These are phyloP conservation scores for Hoplias malabaricus DNA, from an alignment of 2,113 vertebrate species.

Conservation along the genomic window DNA sequence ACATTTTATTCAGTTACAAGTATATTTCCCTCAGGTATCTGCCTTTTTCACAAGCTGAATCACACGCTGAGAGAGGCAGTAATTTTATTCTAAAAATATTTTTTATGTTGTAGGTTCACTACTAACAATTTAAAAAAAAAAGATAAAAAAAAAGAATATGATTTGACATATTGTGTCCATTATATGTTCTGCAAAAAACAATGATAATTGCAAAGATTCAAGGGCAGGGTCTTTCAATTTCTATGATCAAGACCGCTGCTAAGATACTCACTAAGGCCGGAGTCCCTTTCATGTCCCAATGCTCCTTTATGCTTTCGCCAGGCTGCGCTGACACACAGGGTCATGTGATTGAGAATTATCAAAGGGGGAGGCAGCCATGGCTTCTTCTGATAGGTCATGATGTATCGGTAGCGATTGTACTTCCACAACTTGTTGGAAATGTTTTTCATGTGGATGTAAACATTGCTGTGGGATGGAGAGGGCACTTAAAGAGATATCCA, in stretches of 20 bases:
- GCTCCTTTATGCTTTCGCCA: slow-evolving; percentile 67
- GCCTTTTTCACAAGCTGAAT: no score
- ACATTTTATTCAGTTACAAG: no score
- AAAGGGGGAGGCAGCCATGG: slow-evolving; percentile 93
- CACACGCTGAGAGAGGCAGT: no score
- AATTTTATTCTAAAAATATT: no score
- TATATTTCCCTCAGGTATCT: no score
- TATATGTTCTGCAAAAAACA: no score
- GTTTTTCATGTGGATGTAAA: slow-evolving; percentile 89
- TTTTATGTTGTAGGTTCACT: no score
- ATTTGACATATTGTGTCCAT: no score
- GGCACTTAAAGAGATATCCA: not conserved
- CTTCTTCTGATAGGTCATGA: slow-evolving; percentile 92
- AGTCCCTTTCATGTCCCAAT: slow-evolving; percentile 75
- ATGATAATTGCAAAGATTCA: no score
- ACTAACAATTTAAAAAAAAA: no score
- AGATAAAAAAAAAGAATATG: no score
- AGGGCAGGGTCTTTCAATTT: no score
- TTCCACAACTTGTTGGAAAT: slow-evolving; percentile 92
- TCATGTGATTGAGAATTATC: slow-evolving; percentile 83
- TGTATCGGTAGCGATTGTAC: slow-evolving; percentile 94
- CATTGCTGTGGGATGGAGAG: slow-evolving; percentile 75
- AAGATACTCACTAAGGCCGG: slow-evolving; percentile 86
- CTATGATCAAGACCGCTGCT: not conserved
- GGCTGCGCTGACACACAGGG: slow-evolving; percentile 72